Evolutionary conservation across 2,797 vertebrate species (phyloP).

Genomic region (Danio jaintianensis): DNA sequence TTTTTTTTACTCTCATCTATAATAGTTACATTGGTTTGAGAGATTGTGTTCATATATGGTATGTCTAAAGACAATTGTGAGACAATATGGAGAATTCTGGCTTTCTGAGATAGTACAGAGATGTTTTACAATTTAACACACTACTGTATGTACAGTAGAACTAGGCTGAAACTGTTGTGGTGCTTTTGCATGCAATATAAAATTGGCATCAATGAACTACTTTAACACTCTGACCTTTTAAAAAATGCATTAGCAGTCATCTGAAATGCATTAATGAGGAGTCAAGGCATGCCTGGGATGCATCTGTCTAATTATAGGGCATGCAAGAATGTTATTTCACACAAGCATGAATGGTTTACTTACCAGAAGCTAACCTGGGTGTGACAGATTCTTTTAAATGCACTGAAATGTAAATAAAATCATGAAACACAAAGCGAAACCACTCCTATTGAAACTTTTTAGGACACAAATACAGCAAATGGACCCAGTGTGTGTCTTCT

Average conservation of each 20-base stretch:
- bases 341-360: slow-evolving; percentile 8
- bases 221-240: neutral
- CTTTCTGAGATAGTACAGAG: too few species aligned
- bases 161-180: neutral
- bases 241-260: slow-evolving; percentile 1
- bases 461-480: slow-evolving; percentile 29
- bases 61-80: too few species aligned
- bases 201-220: neutral
- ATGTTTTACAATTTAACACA: too few species aligned
- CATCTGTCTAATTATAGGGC: slow-evolving; percentile 21
- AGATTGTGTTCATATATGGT: too few species aligned
- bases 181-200: neutral
- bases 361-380: slow-evolving; percentile 12
- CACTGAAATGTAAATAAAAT: neutral
- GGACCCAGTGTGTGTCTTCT: slow-evolving; percentile 20
- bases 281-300: slow-evolving; percentile 21
- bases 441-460: slow-evolving; percentile 10
- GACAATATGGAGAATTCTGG: too few species aligned
- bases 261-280: slow-evolving; percentile 18
- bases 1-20: too few species aligned
- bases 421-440: slow-evolving; percentile 8
- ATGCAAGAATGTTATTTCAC: slow-evolving; percentile 27
- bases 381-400: slow-evolving; percentile 14
- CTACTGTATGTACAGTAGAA: neutral
- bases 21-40: too few species aligned